Evolutionary conservation across 2,888 invertebrate species (phyloP).

Genomic region (Crematogaster levior): DNA sequence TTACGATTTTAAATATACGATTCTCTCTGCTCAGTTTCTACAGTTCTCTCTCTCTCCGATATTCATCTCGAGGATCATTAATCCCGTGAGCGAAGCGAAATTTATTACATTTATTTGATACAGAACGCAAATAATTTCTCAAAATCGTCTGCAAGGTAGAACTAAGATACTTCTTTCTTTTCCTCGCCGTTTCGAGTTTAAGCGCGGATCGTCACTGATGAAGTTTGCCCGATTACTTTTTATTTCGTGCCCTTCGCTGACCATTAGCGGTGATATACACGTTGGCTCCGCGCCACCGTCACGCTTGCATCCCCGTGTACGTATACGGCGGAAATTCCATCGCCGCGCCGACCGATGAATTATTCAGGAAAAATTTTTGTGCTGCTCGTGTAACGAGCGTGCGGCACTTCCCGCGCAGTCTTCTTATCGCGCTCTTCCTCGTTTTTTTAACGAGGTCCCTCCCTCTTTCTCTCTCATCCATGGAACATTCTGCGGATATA

Average conservation of each 20-base stretch:
- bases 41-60: not conserved
- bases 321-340: conserved; percentile 39
- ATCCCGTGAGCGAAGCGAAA: not conserved
- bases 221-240: conserved; percentile 39
- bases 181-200: not conserved
- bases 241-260: conserved; percentile 35
- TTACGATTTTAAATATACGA: not conserved
- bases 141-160: not conserved
- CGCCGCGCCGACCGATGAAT: conserved; percentile 38
- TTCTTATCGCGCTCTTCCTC: conserved; percentile 41
- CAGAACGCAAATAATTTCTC: not conserved
- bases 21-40: not conserved
- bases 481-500: conserved; percentile 28
- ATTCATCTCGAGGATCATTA: not conserved
- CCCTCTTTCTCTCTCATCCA: not conserved
- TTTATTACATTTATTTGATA: not conserved
- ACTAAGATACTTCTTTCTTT: not conserved
- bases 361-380: conserved; percentile 51
- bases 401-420: conserved; percentile 24
- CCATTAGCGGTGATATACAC: conserved; percentile 46
- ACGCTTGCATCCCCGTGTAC: conserved; percentile 12
- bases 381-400: conserved; percentile 36
- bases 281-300: conserved; percentile 28
- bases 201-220: conserved; percentile 11
- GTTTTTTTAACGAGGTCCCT: conserved; percentile 26